Evolutionary conservation across 2,888 invertebrate genomes (phyloP).

Genomic region (Rhogogaster chlorosoma): DNA sequence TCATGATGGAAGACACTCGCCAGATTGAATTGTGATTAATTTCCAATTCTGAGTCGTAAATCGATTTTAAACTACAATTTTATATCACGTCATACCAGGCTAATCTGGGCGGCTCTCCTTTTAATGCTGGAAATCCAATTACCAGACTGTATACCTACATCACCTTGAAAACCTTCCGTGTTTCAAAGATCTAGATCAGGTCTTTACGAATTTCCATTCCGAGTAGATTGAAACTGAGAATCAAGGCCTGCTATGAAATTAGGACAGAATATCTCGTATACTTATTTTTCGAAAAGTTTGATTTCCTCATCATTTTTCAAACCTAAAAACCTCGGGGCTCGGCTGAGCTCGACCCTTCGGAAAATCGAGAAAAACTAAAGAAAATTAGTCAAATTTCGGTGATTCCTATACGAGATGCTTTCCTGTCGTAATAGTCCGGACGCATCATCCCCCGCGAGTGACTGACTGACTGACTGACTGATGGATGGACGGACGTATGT

Average conservation of each 20-base stretch:
- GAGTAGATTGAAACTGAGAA: neutral
- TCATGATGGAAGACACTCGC: neutral
- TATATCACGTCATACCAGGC: neutral
- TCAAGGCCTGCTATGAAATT: neutral
- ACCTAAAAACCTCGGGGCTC: neutral
- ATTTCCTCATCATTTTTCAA: neutral
- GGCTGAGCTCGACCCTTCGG: neutral
- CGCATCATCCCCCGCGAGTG: constrained; percentile 49
- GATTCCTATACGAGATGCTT: neutral
- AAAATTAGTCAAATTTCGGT: neutral
- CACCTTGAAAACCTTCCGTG: constrained; percentile 13
- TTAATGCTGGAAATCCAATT: constrained; percentile 20
- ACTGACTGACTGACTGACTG: constrained; percentile 45
- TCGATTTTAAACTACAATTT: neutral
- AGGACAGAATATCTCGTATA: neutral
- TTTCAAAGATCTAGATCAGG: neutral
- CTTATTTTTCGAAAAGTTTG: neutral
- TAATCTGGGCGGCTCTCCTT: neutral
- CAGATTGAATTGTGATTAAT: neutral
- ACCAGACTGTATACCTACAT: neutral
- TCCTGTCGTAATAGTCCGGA: constrained; percentile 21
- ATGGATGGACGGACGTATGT: constrained; percentile 60
- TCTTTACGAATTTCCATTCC: neutral
- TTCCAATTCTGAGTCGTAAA: neutral
- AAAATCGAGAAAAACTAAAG: neutral